Evolutionary conservation across 2,113 vertebrate species (phyloP), one percentile per base, ranked within the genome.

Genomic region (Lasiurus borealis): DNA sequence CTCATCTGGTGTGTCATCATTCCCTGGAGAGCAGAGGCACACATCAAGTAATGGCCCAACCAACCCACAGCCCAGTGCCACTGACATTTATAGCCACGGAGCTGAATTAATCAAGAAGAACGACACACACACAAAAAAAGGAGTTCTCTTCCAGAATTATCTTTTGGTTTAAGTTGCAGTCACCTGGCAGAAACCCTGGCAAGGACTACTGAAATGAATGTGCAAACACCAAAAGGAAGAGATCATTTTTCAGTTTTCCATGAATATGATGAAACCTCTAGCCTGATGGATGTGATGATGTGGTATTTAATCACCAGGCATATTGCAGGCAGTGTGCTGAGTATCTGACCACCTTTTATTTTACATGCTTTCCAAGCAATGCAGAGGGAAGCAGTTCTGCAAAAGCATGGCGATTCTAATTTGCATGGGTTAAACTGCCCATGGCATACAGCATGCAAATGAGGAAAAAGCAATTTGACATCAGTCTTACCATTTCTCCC

Each of bases 401-500:
- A 98, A 97, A 98, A 98, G 98, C 98, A 96, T 97, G 98, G 98
- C 97, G 90, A 94, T 97, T 98, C 96, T 54, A 97, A 97, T 97
- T 98, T 94, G 96, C 98, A 98, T 97, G 98, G 98, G 97, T 98
- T 98, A 97, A 96, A 97, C 97, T 96, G 94, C 98, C 97, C 98
- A 97, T 98, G 97, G 97, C 97, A 97, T 97, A 96, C 97, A 97
- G 98, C 98, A 99, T 98, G 98, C 98, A 99, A 97, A 98, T 94
- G 98, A 98, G 97, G 98, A 98, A 97, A 98, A 97, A 98, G 98
- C 98, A 98, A 98, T 95, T 96, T 89, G 98, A 98, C 94, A 95
- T 98, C 97, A 97, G 97, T 98, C 98, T 99, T 99, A 99, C 98
- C 98, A 99, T 98, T 98, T 98, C 98, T 98, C 98, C 98, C 98